Conservation (phyloP, 2,797 vertebrate species). For the Botia almorhae region DNA sequence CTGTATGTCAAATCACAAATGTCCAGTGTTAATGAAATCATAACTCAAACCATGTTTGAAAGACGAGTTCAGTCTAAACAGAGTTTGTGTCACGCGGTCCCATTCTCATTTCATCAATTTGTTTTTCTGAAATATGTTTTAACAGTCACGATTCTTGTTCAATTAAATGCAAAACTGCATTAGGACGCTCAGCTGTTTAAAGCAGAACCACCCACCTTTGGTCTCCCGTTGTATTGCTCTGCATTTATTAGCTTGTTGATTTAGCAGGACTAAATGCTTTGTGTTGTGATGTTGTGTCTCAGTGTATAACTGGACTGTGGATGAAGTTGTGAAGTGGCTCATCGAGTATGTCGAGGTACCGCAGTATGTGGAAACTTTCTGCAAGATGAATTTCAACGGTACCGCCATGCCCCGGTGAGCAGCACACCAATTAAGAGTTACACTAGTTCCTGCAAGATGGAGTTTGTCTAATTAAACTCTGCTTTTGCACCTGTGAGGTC, state of each 20-base stretch:
- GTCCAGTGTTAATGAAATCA: not conserved
- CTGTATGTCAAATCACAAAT: not conserved
- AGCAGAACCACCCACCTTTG: conserved; percentile 31
- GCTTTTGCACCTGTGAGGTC: no score
- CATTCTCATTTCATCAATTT: conserved; percentile 21
- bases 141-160: conserved; percentile 36
- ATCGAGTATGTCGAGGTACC: conserved; percentile 91
- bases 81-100: not conserved
- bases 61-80: not conserved
- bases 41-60: not conserved
- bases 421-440: not conserved
- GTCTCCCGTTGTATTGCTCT: not conserved
- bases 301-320: conserved; percentile 98
- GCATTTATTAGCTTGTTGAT: conserved; percentile 12
- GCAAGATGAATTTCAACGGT: conserved; percentile 90
- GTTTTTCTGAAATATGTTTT: conserved; percentile 35
- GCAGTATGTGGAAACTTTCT: conserved; percentile 92
- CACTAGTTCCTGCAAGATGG: no score
- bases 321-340: conserved; percentile 93
- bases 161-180: conserved; percentile 25
- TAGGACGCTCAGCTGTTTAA: conserved; percentile 6
- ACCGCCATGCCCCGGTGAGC: conserved; percentile 91
- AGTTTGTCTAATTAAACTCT: no score
- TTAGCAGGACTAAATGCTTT: not conserved
- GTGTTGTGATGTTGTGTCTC: conserved; percentile 23